Evolutionary conservation across 2,113 vertebrate species (phyloP), one percentile per base, ranked within the genome.

Genomic region (Fukomys damarensis): DNA sequence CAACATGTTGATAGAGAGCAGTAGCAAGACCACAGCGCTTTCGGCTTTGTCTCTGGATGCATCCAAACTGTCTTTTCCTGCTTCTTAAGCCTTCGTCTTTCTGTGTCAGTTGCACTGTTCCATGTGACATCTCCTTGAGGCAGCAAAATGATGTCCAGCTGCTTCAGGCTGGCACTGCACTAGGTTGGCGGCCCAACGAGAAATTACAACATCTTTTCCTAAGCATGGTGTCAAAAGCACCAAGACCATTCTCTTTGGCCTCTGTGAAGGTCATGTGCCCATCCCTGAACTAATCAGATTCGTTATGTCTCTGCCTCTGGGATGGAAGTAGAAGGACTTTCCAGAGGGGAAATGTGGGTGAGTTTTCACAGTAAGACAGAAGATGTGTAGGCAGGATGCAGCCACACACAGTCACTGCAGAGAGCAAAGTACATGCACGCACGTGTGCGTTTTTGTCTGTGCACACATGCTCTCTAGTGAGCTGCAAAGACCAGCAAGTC

Each of bases 381-480:
- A 65, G 32, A 52, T 26, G 38, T 32, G 7, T 56, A 11, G 35
- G 12, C 74, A 32, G 58, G 43, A 24, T 28, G 65, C 9, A 54
- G 46, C 35, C n/a, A 30, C 2, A 94, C n/a, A 32, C 9, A 49
- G 8, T 72, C 54, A 13, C 17, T 38, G 12, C 43, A 76, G 70
- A 76, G 30, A 58, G 35, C 54, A 41, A 61, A 80, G 76, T 6
- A 16, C 26, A 35, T 16, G 13, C 17, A 7, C 4, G 46, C 11
- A 0, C 0, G 11, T 5, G 3, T 3, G 7, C 8, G 12, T 0
- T 28, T 14, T 3, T 0, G 1, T 41, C 11, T 4, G 5, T 49
- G 24, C 26, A 77, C 19, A 10, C 7, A 5, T 20, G 54, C 22
- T 0, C 32, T 17, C 38, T 32, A 10, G 1, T 7, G 65, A 61